phyloP scores from a whole-genome alignment of 1,140 invertebrate species.

The Drosophila ananassae region DNA sequence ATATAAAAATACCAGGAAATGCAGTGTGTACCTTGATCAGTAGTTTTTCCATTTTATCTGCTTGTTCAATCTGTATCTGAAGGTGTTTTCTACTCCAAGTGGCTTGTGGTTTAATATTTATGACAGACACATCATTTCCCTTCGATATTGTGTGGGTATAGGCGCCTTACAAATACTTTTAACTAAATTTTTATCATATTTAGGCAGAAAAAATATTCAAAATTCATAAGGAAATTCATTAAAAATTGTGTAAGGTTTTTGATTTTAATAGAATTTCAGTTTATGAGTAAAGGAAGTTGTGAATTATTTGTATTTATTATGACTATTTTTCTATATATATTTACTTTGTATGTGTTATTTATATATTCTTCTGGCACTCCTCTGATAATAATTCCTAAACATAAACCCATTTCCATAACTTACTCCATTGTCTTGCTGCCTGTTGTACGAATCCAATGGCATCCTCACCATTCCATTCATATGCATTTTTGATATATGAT shows the following conservation, averaged over 20 bases:
- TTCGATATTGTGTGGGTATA: slow-evolving; percentile 11
- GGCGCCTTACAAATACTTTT: slow-evolving; percentile 8
- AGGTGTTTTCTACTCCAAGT: slow-evolving; percentile 8
- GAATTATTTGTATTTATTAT: no score
- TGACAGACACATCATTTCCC: slow-evolving; percentile 44
- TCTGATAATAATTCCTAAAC: no score
- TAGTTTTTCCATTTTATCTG: slow-evolving; percentile 64
- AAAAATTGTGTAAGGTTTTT: no score
- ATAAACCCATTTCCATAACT: background rate
- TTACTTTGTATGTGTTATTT: no score
- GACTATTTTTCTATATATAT: no score
- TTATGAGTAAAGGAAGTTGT: no score
- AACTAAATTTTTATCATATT: no score
- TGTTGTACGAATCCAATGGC: background rate
- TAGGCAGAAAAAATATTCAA: no score
- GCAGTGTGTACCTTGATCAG: slow-evolving; percentile 30
- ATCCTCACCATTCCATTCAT: slow-evolving; percentile 2
- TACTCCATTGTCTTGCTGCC: background rate
- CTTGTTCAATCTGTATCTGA: slow-evolving; percentile 54
- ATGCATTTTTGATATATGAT: slow-evolving; percentile 40
- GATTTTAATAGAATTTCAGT: background rate
- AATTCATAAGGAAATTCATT: no score
- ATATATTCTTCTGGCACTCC: no score
- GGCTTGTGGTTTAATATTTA: slow-evolving; percentile 38
- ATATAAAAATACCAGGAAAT: slow-evolving; percentile 68